Evolutionary conservation across 2,888 invertebrate species (phyloP).

Genomic region (Leucoma salicis): DNA sequence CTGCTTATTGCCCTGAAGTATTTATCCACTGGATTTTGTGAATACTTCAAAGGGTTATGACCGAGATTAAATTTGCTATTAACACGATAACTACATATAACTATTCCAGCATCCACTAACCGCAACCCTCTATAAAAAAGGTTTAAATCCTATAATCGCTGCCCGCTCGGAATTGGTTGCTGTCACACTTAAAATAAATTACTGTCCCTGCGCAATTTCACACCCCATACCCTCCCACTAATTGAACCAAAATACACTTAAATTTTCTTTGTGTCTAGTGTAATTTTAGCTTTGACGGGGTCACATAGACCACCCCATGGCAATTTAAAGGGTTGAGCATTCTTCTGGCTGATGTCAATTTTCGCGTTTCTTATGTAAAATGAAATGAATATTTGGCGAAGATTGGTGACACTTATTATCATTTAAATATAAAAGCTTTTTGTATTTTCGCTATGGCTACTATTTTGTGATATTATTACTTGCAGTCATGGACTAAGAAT

Average conservation of each 20-base stretch:
- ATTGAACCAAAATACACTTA: conserved; percentile 77
- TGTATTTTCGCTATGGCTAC: no score
- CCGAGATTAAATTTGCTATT: neutral
- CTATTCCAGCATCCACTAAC: conserved; percentile 4
- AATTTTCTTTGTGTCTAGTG: conserved; percentile 75
- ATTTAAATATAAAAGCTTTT: conserved; percentile 28
- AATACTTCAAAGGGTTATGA: no score
- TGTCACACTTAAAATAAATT: conserved; percentile 73
- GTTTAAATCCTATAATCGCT: conserved; percentile 38
- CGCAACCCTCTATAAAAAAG: conserved; percentile 8
- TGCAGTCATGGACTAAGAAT: no score
- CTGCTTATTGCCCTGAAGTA: no score
- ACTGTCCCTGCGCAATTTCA: conserved; percentile 68
- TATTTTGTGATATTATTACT: no score
- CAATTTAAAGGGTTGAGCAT: conserved; percentile 63
- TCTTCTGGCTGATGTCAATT: conserved; percentile 47
- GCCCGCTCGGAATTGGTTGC: conserved; percentile 46
- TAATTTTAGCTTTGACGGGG: conserved; percentile 72
- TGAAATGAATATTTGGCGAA: conserved; percentile 50
- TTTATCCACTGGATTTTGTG: no score
- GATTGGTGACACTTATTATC: conserved; percentile 32
- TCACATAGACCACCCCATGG: conserved; percentile 58
- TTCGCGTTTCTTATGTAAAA: conserved; percentile 47
- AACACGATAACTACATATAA: neutral
- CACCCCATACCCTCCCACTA: conserved; percentile 66